phyloP scores from a whole-genome alignment of 2,113 vertebrate genomes.

The Rhagologus leucostigma region DNA sequence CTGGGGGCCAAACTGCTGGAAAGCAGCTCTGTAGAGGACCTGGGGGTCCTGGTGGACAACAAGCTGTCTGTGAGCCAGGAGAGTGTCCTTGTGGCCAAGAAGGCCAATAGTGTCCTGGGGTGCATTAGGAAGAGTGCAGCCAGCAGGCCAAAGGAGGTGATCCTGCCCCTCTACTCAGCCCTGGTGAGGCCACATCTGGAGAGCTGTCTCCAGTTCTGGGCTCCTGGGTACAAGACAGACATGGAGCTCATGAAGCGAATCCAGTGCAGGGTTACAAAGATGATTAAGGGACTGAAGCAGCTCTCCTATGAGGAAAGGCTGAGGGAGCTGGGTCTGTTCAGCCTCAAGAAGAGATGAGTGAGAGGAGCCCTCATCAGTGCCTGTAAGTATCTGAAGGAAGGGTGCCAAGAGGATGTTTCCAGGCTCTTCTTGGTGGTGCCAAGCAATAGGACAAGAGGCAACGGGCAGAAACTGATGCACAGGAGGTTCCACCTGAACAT shows the following conservation, averaged over 20 bases:
- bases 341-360: neutral
- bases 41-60: neutral
- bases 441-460: neutral
- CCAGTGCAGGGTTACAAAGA: neutral
- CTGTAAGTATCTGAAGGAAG: neutral
- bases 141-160: neutral
- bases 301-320: neutral
- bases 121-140: neutral
- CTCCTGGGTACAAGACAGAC: neutral
- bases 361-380: neutral
- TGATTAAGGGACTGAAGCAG: too few relatives aligned
- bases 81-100: neutral
- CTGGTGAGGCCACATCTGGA: neutral
- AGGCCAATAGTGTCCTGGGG: neutral
- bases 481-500: neutral
- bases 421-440: accelerated
- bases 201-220: neutral
- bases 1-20: too few relatives aligned
- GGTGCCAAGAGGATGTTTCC: neutral
- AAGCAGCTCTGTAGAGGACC: neutral
- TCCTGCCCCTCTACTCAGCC: neutral
- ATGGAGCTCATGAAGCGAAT: neutral
- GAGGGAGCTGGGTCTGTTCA: neutral
- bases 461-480: neutral
- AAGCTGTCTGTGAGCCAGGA: neutral